These are phyloP conservation scores for Antitype chi DNA, from an alignment of 2,888 invertebrate genomes.

Conservation along the genomic window DNA sequence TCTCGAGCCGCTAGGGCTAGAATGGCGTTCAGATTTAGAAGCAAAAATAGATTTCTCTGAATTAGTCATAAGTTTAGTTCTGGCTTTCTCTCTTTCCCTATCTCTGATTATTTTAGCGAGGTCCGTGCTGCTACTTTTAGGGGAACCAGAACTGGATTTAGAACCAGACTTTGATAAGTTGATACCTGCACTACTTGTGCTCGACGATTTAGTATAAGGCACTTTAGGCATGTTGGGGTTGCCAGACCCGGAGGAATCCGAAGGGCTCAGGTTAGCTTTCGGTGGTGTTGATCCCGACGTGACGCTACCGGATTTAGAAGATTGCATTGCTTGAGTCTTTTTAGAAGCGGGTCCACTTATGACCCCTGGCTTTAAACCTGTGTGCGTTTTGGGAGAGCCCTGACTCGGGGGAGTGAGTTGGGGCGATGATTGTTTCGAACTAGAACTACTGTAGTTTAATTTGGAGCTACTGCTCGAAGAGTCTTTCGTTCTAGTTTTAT, in stretches of 20 bases:
- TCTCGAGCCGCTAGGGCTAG: slow-evolving; percentile 92
- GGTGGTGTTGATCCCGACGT: slow-evolving; percentile 86
- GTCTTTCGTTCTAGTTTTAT: slow-evolving; percentile 95
- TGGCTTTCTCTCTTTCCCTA: slow-evolving; percentile 91
- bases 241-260: slow-evolving; percentile 79
- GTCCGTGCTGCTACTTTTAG: slow-evolving; percentile 91
- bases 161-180: slow-evolving; percentile 87
- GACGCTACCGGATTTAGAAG: slow-evolving; percentile 83
- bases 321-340: slow-evolving; percentile 93
- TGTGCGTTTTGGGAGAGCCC: slow-evolving; percentile 95
- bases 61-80: slow-evolving; percentile 90
- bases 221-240: slow-evolving; percentile 82
- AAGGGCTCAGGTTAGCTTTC: slow-evolving; percentile 84
- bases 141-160: slow-evolving; percentile 91
- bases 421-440: slow-evolving; percentile 87
- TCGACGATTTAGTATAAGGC: slow-evolving; percentile 88
- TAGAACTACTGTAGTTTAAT: slow-evolving; percentile 84
- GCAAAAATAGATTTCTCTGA: slow-evolving; percentile 92
- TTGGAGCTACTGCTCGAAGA: slow-evolving; percentile 89
- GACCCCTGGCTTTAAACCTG: slow-evolving; percentile 96
- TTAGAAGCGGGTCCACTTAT: slow-evolving; percentile 96
- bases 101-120: slow-evolving; percentile 90
- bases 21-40: slow-evolving; percentile 91
- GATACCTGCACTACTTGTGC: slow-evolving; percentile 83
- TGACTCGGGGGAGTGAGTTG: slow-evolving; percentile 89